These are phyloP conservation scores for Octonoba sinensis DNA, from an alignment of 2,888 invertebrate genomes.

Conservation along the genomic window DNA sequence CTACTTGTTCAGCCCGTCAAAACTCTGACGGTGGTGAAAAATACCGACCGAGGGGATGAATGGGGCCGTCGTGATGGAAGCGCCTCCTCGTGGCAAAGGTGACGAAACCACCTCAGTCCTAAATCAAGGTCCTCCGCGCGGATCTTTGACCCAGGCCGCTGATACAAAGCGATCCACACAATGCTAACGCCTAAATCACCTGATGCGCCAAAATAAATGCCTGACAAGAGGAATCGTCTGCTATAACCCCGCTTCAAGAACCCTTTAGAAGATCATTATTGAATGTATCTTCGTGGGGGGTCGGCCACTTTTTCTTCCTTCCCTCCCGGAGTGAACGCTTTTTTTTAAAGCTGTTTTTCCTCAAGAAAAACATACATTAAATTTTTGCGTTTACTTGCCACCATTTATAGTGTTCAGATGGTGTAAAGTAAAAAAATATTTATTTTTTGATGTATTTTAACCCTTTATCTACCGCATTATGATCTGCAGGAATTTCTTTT, in stretches of 20 bases:
- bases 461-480: too few relatives aligned
- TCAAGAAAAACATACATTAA: too few relatives aligned
- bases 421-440: too few relatives aligned
- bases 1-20: constrained; percentile 27
- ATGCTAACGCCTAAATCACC: constrained; percentile 51
- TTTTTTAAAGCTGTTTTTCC: too few relatives aligned
- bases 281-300: constrained; percentile 57
- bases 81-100: constrained; percentile 44
- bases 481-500: too few relatives aligned
- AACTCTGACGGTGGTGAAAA: constrained; percentile 48
- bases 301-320: background rate
- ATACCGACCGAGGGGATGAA: constrained; percentile 26
- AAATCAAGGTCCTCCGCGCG: constrained; percentile 35
- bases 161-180: constrained; percentile 47
- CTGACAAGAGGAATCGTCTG: constrained; percentile 29
- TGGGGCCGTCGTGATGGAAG: constrained; percentile 31
- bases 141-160: constrained; percentile 28
- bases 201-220: constrained; percentile 51
- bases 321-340: constrained; percentile 1
- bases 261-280: constrained; percentile 55
- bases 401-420: too few relatives aligned
- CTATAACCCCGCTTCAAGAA: constrained; percentile 21
- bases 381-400: too few relatives aligned
- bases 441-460: too few relatives aligned
- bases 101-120: constrained; percentile 42